Evolutionary conservation across 2,113 vertebrate genomes (phyloP).

Genomic region (Solenodon paradoxus): DNA sequence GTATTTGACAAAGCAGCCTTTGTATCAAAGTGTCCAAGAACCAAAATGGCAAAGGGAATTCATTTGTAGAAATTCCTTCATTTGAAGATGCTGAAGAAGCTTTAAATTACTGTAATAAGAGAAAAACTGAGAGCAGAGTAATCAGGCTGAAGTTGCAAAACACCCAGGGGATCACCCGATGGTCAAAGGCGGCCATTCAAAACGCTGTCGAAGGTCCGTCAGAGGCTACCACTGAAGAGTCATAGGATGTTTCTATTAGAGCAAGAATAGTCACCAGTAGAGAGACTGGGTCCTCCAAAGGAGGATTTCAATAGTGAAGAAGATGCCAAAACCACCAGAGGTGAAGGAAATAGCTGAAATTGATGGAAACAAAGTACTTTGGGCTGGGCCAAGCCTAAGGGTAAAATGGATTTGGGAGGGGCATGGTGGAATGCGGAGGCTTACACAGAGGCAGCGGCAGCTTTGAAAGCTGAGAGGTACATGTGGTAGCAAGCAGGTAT

Average conservation of each 20-base stretch:
- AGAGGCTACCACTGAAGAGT: slow-evolving; percentile 94
- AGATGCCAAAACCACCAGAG: slow-evolving; percentile 96
- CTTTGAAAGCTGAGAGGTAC: slow-evolving; percentile 82
- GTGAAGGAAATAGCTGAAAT: slow-evolving; percentile 97
- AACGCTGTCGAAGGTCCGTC: slow-evolving; percentile 95
- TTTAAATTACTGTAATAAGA: slow-evolving; percentile 91
- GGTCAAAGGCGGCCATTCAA: slow-evolving; percentile 88
- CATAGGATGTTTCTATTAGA: slow-evolving; percentile 90
- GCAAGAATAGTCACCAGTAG: slow-evolving; percentile 95
- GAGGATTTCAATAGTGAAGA: slow-evolving; percentile 94
- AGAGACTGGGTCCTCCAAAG: slow-evolving; percentile 95
- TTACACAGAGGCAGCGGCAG: slow-evolving; percentile 69
- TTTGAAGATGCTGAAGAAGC: slow-evolving; percentile 94
- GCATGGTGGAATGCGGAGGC: too few relatives aligned
- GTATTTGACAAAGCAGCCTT: slow-evolving; percentile 93
- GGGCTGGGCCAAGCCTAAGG: slow-evolving; percentile 96
- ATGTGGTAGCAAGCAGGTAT: slow-evolving; percentile 82
- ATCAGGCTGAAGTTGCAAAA: slow-evolving; percentile 91
- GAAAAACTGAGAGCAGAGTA: slow-evolving; percentile 92
- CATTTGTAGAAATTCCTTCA: slow-evolving; percentile 92
- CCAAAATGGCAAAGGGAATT: slow-evolving; percentile 92
- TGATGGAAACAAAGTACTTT: slow-evolving; percentile 94
- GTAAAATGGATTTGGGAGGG: slow-evolving; percentile 84
- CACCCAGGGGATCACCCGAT: slow-evolving; percentile 75
- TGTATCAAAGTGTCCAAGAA: slow-evolving; percentile 93